Conservation (phyloP, 2,888 invertebrate species). For the Cremastinae sp. region DNA sequence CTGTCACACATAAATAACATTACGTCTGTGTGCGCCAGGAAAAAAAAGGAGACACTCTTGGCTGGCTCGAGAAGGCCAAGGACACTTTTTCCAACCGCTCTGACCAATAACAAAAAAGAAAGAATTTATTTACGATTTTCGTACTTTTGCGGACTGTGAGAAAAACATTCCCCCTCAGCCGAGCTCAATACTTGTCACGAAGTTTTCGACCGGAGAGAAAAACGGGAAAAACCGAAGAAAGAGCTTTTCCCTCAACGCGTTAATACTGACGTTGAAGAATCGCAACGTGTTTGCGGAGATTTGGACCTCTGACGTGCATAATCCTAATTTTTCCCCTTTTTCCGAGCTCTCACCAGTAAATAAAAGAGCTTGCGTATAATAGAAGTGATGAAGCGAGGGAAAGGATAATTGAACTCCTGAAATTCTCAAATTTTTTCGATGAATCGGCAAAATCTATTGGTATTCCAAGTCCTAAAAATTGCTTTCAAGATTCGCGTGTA, state of each 20-base stretch:
- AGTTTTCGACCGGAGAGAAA: background rate
- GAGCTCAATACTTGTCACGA: constrained; percentile 22
- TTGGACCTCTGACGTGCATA: constrained; percentile 35
- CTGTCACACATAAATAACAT: constrained; percentile 52
- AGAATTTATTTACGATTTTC: background rate
- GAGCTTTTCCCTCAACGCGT: constrained; percentile 13
- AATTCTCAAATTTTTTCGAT: constrained; percentile 5
- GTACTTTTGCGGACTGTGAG: constrained; percentile 49
- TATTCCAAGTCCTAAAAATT: too few relatives aligned
- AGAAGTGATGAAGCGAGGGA: constrained; percentile 22
- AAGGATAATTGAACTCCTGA: constrained; percentile 33
- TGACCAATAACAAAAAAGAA: background rate
- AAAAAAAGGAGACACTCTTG: constrained; percentile 53
- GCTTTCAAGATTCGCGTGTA: background rate
- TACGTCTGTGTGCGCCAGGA: constrained; percentile 29
- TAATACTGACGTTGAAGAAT: constrained; percentile 34
- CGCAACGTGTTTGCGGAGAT: constrained; percentile 46
- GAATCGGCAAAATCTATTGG: background rate
- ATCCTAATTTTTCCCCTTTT: constrained; percentile 30
- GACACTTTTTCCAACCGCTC: constrained; percentile 17
- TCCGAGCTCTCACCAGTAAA: background rate
- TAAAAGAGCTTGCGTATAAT: constrained; percentile 14
- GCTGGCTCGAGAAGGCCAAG: constrained; percentile 46
- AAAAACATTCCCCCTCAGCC: constrained; percentile 63
- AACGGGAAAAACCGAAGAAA: constrained; percentile 18